These are phyloP conservation scores for Noctilio leporinus DNA, from an alignment of 2,113 vertebrate genomes.

Conservation along the genomic window DNA sequence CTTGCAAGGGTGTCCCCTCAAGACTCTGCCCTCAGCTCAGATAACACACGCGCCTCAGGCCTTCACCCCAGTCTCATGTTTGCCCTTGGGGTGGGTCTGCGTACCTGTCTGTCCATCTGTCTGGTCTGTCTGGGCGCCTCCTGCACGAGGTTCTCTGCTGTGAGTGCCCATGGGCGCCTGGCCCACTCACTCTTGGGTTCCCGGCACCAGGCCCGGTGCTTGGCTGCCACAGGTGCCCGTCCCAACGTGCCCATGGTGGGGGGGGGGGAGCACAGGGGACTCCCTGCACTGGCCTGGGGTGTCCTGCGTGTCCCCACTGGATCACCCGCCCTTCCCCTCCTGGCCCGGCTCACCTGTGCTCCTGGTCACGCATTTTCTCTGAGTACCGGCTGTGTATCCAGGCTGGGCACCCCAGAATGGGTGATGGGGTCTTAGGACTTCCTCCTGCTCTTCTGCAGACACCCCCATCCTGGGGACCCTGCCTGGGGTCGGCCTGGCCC, in stretches of 20 bases:
- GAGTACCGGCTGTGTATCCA: accelerated
- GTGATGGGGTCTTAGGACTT: too few species aligned
- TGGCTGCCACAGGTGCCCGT: accelerated
- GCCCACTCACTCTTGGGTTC: background rate
- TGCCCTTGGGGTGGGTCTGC: background rate
- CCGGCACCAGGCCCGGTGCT: background rate
- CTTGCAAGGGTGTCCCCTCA: accelerated
- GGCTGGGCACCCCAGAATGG: background rate
- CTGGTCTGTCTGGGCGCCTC: background rate
- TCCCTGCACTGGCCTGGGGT: accelerated
- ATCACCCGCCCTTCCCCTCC: accelerated
- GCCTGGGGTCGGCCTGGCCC: accelerated
- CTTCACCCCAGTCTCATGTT: background rate
- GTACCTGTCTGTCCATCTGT: too few species aligned
- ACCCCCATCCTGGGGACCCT: background rate
- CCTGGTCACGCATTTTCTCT: accelerated
- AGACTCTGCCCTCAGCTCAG: background rate
- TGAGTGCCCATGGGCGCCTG: accelerated
- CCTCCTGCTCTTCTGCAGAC: background rate
- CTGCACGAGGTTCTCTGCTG: background rate
- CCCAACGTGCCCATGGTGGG: accelerated
- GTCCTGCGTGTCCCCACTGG: background rate
- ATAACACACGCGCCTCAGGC: background rate
- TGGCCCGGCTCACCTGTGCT: accelerated
- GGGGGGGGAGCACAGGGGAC: accelerated